A percentile compares a stretch with the other conserved stretches of the same genome.
Conservation (phyloP, 2,888 invertebrate species). For the Sarcophaga carnaria region DNA sequence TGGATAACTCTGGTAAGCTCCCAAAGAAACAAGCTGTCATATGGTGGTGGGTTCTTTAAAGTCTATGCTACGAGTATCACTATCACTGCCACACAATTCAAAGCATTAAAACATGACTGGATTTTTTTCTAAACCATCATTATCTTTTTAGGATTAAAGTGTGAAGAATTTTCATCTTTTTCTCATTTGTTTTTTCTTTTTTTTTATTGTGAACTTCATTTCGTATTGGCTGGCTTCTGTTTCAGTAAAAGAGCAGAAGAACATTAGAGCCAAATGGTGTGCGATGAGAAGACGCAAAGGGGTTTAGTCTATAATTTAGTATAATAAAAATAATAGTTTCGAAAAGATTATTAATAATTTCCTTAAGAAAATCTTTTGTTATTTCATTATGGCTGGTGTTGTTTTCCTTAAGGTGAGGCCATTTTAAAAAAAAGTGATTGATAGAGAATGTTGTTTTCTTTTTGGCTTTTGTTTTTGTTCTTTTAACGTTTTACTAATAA, state of each 20-base stretch:
- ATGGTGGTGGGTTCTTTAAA: background rate
- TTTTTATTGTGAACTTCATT: background rate
- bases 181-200: background rate
- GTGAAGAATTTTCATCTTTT: slow-evolving; percentile 39
- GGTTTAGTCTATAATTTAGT: slow-evolving; percentile 48
- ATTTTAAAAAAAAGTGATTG: slow-evolving; percentile 33
- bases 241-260: background rate
- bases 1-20: background rate
- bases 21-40: too few relatives aligned
- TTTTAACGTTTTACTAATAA: slow-evolving; percentile 23
- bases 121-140: slow-evolving; percentile 12
- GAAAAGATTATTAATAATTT: slow-evolving; percentile 40
- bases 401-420: slow-evolving; percentile 28
- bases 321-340: slow-evolving; percentile 46
- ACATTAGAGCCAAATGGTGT: background rate
- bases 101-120: background rate
- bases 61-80: slow-evolving; percentile 14
- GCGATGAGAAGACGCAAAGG: slow-evolving; percentile 5
- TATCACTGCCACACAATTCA: slow-evolving; percentile 17
- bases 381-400: slow-evolving; percentile 10
- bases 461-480: background rate
- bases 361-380: slow-evolving; percentile 11
- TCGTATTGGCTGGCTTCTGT: background rate
- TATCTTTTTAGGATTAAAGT: slow-evolving; percentile 40
- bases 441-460: slow-evolving; percentile 20